Evolutionary conservation across 2,797 vertebrate species (phyloP).

Genomic region (Discoglossus pictus): DNA sequence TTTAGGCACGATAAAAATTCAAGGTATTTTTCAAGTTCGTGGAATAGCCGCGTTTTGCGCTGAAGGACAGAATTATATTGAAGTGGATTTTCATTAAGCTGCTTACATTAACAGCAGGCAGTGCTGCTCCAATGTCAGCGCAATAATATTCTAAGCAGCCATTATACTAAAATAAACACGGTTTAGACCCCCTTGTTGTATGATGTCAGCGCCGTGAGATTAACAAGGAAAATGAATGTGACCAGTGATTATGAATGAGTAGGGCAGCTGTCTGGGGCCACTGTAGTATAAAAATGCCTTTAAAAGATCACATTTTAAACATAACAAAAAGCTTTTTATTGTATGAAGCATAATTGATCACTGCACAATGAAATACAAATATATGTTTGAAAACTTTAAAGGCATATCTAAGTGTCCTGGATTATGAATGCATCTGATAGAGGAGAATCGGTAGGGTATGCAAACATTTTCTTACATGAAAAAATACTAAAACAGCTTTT

Average conservation of each 20-base stretch:
- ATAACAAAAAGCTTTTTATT: no score
- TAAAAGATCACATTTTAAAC: no score
- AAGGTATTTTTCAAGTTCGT: conserved; percentile 1
- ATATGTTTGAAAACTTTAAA: no score
- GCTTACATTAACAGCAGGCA: conserved; percentile 45
- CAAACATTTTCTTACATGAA: no score
- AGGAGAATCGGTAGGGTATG: no score
- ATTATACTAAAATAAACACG: conserved; percentile 31
- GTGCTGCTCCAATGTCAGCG: conserved; percentile 34
- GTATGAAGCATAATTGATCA: no score
- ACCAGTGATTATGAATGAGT: conserved; percentile 9
- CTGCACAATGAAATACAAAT: no score
- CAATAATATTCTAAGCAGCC: conserved; percentile 28
- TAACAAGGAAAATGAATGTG: conserved; percentile 11
- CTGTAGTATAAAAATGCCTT: no score
- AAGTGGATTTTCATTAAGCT: conserved; percentile 46
- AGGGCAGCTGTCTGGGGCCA: no score
- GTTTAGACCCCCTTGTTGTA: conserved; percentile 1
- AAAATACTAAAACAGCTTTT: no score
- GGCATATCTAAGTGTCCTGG: no score
- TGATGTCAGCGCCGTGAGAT: conserved; percentile 9
- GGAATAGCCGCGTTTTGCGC: conserved; percentile 10
- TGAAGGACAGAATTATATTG: conserved; percentile 32
- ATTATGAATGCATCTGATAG: no score
- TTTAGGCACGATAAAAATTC: background rate